Base-by-base conservation (phyloP, 2,888 invertebrate genomes). In the Drosophila falleni region DNA sequence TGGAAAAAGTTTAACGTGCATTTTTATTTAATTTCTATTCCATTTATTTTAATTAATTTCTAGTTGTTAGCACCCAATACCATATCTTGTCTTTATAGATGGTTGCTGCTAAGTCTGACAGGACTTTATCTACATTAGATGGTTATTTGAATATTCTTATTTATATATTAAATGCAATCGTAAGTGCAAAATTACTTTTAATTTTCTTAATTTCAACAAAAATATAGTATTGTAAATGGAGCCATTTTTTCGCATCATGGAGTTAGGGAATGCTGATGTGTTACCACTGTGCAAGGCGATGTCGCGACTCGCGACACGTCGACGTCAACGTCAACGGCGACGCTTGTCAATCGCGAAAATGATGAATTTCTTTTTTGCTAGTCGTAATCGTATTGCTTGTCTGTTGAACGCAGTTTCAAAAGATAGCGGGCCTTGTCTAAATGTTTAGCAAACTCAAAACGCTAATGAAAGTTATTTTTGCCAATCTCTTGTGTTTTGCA, bases 291-390 rank as follows among this genome's bases (percentile, higher is more conserved):
- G 67, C 55, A 46, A 26, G 56, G 42, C 47, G 46, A 64, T 74
- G 68, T 55, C 49, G 42, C 49, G 42, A 71, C 42, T 37, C 63
- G 67, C 55, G 66, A n/a, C n/a, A 53, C 68, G 73, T 55, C 68
- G 53, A 73, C 79, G 55, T 69, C 47, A 63, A 53, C 68, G 73
- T 58, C 68, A 56, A 73, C 79, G 54, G 71, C 47, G 67, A 53
- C 68, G 73, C 60, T 70, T 74, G 75, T 78, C 78, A 77, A 56
- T 67, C 65, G 65, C 44, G 26, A 61, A 60, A 85, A 84, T 89
- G 84, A 84, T 87, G 89, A 76, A 87, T 84, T 84, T 84, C 89
- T 89, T 88, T 83, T 88, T 86, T 86, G 68, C 63, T 77, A 82
- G 41, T 71, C 71, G 78, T 81, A 86, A 77, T 82, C 74, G 68